These are phyloP conservation scores for Rhinoderma darwinii DNA, from an alignment of 2,113 vertebrate genomes.

Conservation along the genomic window DNA sequence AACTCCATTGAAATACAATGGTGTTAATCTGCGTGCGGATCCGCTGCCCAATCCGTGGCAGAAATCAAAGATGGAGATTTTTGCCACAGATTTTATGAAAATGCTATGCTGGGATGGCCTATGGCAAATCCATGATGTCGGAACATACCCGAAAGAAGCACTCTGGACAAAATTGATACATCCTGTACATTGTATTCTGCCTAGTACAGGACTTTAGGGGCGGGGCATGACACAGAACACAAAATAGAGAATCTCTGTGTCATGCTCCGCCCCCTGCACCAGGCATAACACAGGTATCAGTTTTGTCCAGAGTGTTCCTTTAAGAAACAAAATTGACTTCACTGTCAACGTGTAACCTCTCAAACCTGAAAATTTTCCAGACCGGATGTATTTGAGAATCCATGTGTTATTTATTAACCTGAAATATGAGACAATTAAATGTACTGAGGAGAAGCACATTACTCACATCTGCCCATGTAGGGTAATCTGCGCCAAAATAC, in stretches of 20 bases:
- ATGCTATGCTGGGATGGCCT: too few relatives aligned
- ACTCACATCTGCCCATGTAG: background rate
- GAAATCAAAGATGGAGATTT: too few relatives aligned
- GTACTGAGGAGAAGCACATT: background rate
- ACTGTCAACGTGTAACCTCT: background rate
- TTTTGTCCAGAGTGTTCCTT: background rate
- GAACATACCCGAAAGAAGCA: too few relatives aligned
- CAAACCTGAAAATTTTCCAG: background rate
- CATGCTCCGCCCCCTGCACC: background rate
- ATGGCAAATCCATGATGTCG: too few relatives aligned
- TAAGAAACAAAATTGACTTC: background rate
- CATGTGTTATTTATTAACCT: conserved; percentile 14
- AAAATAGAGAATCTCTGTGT: background rate
- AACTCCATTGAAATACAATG: too few relatives aligned
- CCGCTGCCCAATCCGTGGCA: too few relatives aligned
- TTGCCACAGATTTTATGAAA: too few relatives aligned
- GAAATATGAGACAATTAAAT: conserved; percentile 1
- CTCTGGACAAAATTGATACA: too few relatives aligned
- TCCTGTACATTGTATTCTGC: too few relatives aligned
- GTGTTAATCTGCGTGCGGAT: too few relatives aligned
- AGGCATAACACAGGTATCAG: too few relatives aligned
- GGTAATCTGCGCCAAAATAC: background rate
- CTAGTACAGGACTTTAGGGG: background rate
- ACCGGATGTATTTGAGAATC: background rate
- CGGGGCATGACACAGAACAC: background rate